Base-by-base conservation (phyloP, 2,888 invertebrate genomes). In the Cryptus viduatorius region DNA sequence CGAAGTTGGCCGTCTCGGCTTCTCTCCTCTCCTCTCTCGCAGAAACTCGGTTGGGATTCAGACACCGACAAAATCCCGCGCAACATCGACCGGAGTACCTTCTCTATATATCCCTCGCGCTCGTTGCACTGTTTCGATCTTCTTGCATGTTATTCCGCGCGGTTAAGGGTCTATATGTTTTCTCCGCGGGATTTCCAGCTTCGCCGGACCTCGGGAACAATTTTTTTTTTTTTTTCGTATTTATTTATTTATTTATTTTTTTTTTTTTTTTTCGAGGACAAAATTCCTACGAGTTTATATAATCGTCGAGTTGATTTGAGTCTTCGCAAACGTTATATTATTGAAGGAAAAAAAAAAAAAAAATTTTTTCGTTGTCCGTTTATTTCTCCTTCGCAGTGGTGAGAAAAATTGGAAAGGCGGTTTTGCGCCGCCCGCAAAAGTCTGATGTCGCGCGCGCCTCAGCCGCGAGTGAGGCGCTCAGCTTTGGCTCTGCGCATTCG, bases 1-100 rank as follows among this genome's bases (percentile, higher is more conserved):
- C 91, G 91, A 91, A 92, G 92, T 89, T 91, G 90, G 90, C 89
- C 89, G 90, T 89, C 90, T 87, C 88, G 87, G 84, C 69, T 86
- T 37, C 88, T 90, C 89, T 75, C 75, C 69, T 59, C 68, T 84
- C 68, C 79, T 73, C 75, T 61, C 73, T 24, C 64, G 42, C 37
- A 67, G 46, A 48, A 67, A 67, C 72, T 71, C 67, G 82, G 44
- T 59, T 69, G 64, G 53, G 69, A 79, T 76, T 69, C 75, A 72
- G 67, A 8, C 31, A 64, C 46, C 24, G 79, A 48, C 53, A 75
- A 42, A 65, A 67, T 50, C 46, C 59, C 31, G 67, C 42, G 67
- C 56, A 75, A 48, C 75, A 42, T 67, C 67, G 61, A 68, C 29
- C 59, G 48, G 72, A n/a, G 37, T 16, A 37, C 68, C 64, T 44